Conservation (phyloP, 2,888 invertebrate species). For the Rhagonycha lutea region DNA sequence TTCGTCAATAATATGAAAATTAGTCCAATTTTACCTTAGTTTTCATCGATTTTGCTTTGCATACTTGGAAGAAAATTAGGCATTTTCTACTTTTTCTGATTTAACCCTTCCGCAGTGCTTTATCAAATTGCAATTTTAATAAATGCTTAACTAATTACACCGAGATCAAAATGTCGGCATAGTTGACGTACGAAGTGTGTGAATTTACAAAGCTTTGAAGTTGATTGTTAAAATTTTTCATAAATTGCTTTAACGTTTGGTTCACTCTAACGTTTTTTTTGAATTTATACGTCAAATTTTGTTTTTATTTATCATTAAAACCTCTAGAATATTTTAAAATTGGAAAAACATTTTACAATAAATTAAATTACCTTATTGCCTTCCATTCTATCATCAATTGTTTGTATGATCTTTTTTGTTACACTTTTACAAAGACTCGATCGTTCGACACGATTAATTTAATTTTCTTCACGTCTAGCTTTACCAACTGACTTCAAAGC, state of each 20-base stretch:
- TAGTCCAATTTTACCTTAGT: not conserved
- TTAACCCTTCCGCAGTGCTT: not conserved
- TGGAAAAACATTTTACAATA: not conserved
- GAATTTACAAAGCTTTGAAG: not conserved
- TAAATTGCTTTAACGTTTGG: not conserved
- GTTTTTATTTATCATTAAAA: not conserved
- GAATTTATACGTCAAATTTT: not conserved
- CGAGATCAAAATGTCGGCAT: not conserved
- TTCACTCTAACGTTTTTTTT: not conserved
- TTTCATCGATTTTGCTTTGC: not conserved
- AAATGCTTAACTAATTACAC: not conserved
- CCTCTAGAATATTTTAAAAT: not conserved
- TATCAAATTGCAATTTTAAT: not conserved
- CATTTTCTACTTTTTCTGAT: not conserved
- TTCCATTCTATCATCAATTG: not conserved
- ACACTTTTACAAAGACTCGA: not conserved
- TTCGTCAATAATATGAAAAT: not conserved
- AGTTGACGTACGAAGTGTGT: not conserved
- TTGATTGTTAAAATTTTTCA: not conserved
- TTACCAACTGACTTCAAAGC: not conserved
- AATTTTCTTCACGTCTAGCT: not conserved
- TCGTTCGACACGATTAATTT: not conserved
- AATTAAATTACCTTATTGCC: not conserved
- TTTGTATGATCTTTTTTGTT: not conserved
- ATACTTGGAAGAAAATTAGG: not conserved